Conservation (phyloP, 1,140 invertebrate genomes). For the Zaprionus camerounensis region DNA sequence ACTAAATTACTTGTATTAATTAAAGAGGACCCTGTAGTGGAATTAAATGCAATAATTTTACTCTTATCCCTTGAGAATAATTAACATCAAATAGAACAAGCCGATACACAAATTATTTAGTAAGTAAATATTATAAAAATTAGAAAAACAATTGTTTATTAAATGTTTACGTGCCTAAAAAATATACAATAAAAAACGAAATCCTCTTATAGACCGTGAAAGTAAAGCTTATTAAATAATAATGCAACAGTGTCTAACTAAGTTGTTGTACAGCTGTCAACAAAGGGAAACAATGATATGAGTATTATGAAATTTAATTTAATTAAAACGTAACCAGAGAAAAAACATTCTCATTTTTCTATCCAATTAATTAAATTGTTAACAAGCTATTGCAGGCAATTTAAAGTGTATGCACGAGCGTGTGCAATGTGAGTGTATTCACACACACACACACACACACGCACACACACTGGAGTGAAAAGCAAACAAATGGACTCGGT, state of each 20-base stretch:
- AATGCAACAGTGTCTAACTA: not conserved
- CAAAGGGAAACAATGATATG: not conserved
- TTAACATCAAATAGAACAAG: not conserved
- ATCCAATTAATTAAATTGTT: slow-evolving; percentile 5
- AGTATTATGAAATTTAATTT: slow-evolving; percentile 2
- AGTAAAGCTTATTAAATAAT: not conserved
- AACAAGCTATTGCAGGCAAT: not conserved
- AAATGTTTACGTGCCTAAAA: not conserved
- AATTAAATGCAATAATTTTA: not conserved
- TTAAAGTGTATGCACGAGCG: slow-evolving; percentile 11
- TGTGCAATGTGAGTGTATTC: slow-evolving; percentile 1
- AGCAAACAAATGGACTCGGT: slow-evolving; percentile 29
- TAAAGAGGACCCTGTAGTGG: too few species aligned
- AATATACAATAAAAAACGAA: not conserved
- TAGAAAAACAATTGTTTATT: not conserved
- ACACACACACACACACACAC: not conserved
- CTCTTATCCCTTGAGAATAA: too few species aligned
- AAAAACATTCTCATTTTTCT: not conserved
- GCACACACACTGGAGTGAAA: slow-evolving; percentile 14
- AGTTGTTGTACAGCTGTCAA: not conserved
- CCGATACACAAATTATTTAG: not conserved
- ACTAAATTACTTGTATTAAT: not conserved
- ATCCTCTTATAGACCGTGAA: not conserved
- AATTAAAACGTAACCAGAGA: not conserved
- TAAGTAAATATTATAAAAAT: not conserved